Percentiles rank a stretch among this genome's conserved stretches.
These are phyloP conservation scores for Temnothorax longispinosus DNA, from an alignment of 1,140 invertebrate species.

Conservation along the genomic window DNA sequence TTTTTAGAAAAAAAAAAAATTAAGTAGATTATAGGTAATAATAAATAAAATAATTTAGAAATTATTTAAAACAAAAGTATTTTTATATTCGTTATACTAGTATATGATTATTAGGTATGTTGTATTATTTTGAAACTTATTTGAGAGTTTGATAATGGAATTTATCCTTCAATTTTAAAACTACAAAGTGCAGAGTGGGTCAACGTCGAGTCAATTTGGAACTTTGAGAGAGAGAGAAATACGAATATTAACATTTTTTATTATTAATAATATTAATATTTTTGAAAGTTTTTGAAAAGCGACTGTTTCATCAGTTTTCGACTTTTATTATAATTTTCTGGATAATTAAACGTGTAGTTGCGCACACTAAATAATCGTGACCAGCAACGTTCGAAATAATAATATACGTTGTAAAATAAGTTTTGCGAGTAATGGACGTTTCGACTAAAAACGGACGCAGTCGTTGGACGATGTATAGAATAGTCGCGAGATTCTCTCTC, in stretches of 20 bases:
- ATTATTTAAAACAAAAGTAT: background rate
- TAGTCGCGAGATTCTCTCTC: constrained; percentile 4
- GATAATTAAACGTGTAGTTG: background rate
- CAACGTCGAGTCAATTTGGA: no score
- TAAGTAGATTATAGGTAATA: background rate
- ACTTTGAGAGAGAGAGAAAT: background rate
- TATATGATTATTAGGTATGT: background rate
- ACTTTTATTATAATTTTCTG: background rate
- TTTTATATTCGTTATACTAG: background rate
- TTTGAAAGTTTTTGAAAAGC: background rate
- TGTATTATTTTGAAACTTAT: background rate
- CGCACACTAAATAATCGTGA: background rate
- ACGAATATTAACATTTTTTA: background rate
- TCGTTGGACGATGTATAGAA: constrained; percentile 36
- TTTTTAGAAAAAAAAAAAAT: background rate
- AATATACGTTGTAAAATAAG: constrained; percentile 18
- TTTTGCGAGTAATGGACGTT: constrained; percentile 25
- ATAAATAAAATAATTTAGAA: background rate
- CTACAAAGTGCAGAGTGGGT: background rate
- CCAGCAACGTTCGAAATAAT: constrained; percentile 9
- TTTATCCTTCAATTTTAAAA: background rate
- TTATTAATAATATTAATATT: background rate
- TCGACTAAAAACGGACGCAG: constrained; percentile 26
- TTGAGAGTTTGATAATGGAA: background rate
- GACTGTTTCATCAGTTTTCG: background rate